Evolutionary conservation across 2,888 invertebrate genomes (phyloP).

Genomic region (Melanotus villosus): DNA sequence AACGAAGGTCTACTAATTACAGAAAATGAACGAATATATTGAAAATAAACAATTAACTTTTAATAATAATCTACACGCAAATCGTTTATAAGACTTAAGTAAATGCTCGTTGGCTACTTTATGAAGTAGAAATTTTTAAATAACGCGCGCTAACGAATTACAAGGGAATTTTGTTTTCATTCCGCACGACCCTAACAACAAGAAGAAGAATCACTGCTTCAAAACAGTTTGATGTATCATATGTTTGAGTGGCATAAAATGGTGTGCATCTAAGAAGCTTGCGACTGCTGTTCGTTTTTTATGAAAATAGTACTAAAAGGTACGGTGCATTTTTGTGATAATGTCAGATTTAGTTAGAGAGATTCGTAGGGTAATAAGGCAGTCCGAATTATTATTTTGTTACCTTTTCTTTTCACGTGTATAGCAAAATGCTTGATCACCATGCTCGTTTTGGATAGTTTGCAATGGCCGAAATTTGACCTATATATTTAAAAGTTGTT

Average conservation of each 20-base stretch:
- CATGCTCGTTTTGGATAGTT: slow-evolving; percentile 63
- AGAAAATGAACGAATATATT: too few relatives aligned
- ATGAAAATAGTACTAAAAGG: slow-evolving; percentile 59
- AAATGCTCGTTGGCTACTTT: too few relatives aligned
- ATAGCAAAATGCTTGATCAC: slow-evolving; percentile 63
- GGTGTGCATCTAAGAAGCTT: slow-evolving; percentile 59
- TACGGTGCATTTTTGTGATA: slow-evolving; percentile 55
- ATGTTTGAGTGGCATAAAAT: slow-evolving; percentile 69
- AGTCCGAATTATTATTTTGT: slow-evolving; percentile 23
- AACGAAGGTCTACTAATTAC: too few relatives aligned
- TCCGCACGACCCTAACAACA: slow-evolving; percentile 3
- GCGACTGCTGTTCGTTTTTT: slow-evolving; percentile 58
- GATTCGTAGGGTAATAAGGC: slow-evolving; percentile 35
- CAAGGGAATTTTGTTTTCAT: slow-evolving; percentile 37
- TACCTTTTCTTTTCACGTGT: slow-evolving; percentile 37
- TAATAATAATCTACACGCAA: too few relatives aligned
- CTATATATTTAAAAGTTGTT: slow-evolving; percentile 64
- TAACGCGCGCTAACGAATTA: neutral
- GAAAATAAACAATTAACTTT: too few relatives aligned
- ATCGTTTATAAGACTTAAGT: too few relatives aligned
- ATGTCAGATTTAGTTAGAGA: slow-evolving; percentile 23
- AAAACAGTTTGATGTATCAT: slow-evolving; percentile 61
- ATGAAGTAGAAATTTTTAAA: neutral
- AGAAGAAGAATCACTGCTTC: slow-evolving; percentile 52
- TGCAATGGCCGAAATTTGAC: slow-evolving; percentile 70